Conservation (phyloP, 2,888 invertebrate species). For the Melitaea athalia region DNA sequence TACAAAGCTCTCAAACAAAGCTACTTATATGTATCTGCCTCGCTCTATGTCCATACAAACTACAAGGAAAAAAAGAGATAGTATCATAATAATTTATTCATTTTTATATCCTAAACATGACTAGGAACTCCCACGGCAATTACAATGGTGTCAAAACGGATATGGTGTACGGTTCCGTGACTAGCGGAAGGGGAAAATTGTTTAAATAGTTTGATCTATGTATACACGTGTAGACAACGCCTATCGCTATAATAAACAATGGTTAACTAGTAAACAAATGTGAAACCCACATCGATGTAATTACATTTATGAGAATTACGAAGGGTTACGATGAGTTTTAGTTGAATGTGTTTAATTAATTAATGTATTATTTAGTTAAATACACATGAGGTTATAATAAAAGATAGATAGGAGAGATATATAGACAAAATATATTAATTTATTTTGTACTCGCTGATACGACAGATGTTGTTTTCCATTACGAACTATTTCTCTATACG, state of each 20-base stretch:
- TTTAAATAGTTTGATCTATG: slow-evolving; percentile 46
- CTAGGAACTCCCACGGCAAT: slow-evolving; percentile 66
- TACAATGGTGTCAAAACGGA: slow-evolving; percentile 71
- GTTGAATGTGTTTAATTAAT: neutral
- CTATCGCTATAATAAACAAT: slow-evolving; percentile 28
- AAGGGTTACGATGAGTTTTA: neutral
- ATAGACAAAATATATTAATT: too few relatives aligned
- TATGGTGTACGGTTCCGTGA: slow-evolving; percentile 63
- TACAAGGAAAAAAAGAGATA: slow-evolving; percentile 45
- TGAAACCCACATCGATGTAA: slow-evolving; percentile 25
- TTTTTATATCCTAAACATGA: slow-evolving; percentile 49
- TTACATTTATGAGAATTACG: slow-evolving; percentile 7
- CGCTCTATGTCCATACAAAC: slow-evolving; percentile 42
- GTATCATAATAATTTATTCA: slow-evolving; percentile 52
- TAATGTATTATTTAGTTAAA: neutral
- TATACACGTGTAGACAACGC: slow-evolving; percentile 34
- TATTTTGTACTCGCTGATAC: too few relatives aligned
- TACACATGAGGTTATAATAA: too few relatives aligned
- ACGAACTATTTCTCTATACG: too few relatives aligned
- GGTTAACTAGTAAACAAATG: slow-evolving; percentile 29
- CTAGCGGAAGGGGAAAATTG: slow-evolving; percentile 50
- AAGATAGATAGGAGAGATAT: too few relatives aligned
- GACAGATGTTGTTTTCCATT: too few relatives aligned
- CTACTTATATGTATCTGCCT: slow-evolving; percentile 39
- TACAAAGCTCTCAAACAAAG: slow-evolving; percentile 44